Evolutionary conservation across 2,888 invertebrate genomes (phyloP), one percentile per base, ranked within the genome.

Genomic region (Plebejus melissa): DNA sequence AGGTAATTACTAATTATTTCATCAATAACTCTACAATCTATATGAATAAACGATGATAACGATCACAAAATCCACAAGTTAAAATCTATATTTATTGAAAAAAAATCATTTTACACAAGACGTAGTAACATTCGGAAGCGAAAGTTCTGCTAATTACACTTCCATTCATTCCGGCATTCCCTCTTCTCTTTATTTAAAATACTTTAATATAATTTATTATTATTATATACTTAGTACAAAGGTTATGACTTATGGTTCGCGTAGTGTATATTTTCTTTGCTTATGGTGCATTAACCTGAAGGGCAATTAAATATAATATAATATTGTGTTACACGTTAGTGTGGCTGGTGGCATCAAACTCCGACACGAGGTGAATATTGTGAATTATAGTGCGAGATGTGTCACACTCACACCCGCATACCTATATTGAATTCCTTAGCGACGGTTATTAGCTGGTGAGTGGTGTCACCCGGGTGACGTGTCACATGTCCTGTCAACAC

Each of bases 401-500:
- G 81, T 82, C 86, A 84, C 84, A 80, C 70, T 54, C 77, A 80
- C 80, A 79, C 82, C 85, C 85, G 87, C 88, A 87, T 85, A 84
- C 82, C 83, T 85, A 87, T 91, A 90, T 90, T 90, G 88, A 90
- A 90, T 90, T 89, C 88, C 85, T 83, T 80, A 85, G 82, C 88
- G 89, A 90, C 89, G 90, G 89, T 86, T 86, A 89, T 83, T 86
- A 85, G 85, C 86, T 86, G 83, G 81, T 84, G 82, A 83, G 22
- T 22, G 22, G 22, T 22, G 22, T 22, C 86, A 83, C 83, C 81
- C 87, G 88, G 90, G 90, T 60, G 65, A 32, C 32, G 90, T 28
- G 65, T 65, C 13, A 65, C 65, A 28, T 65, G 65, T 32, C 65
- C 65, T 65, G 65, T 65, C 16, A 65, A 65, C 65, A 11, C 28